Base-by-base conservation (phyloP, 1,140 invertebrate genomes). In the Drosophila ohnishii region DNA sequence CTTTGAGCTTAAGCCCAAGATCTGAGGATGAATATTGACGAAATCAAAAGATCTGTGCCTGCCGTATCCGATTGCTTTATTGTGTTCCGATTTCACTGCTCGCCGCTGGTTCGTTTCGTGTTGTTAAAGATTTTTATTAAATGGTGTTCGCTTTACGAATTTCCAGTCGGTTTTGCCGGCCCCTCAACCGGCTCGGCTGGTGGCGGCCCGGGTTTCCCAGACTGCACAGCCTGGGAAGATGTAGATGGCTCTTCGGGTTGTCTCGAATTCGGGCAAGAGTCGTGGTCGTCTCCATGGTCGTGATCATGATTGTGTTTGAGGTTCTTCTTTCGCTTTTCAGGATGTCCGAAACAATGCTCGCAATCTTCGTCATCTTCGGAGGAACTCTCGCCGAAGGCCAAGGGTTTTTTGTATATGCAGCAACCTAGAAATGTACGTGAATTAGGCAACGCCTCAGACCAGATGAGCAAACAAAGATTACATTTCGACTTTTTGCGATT, bases 401-500 rank as follows among this genome's bases (percentile, higher is more conserved):
- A 93, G 32, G 95, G 96, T 91, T 97, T 97, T 78, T 95, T 95
- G 90, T 96, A 97, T 88, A 97, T 96, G 91, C 97, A 98, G 91
- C 97, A 97, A 93, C 96, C 96, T 97, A 71, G n/a, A 90, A 32
- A 10, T 7, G 5, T 8, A 9, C 1, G 16, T 14, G 9, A 16
- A 7, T 35, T 28, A 64, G 9, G 14, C 9, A 16, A n/a, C 5
- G 3, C n/a, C 7, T 16, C 0, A 6, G 3, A 9, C 6, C 2
- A 9, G 19, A 3, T 5, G 6, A 7, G 2, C 11, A 34, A 47
- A 19, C 32, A 25, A 57, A 91, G 55, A 94, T 95, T 93, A 98
- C 97, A 98, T 94, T 98, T 98, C 56, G 97, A 98, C 92, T 98
- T 98, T 92, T 97, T 98, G 92, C 96, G 97, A 86, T 97, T 96